A percentile compares a stretch with the other conserved stretches of the same genome.
phyloP scores from a whole-genome alignment of 2,113 vertebrate genomes.

The Anguilla japonica region DNA sequence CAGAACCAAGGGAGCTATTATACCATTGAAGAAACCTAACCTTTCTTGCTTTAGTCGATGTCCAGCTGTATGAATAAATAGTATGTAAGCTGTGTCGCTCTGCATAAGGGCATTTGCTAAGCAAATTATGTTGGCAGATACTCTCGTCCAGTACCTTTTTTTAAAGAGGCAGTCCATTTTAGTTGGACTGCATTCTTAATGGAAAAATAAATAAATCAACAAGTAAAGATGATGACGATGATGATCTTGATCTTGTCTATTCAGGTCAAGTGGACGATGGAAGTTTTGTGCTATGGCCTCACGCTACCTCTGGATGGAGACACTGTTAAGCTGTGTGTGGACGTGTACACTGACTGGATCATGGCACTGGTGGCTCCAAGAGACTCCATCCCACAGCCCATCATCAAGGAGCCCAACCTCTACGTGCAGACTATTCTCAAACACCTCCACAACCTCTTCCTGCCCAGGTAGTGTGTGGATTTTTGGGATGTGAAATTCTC shows the following conservation, averaged over 20 bases:
- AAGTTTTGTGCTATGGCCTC: slow-evolving; percentile 89
- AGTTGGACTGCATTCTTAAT: too few relatives aligned
- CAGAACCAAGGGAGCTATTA: neutral
- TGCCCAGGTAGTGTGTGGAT: slow-evolving; percentile 76
- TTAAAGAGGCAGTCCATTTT: too few relatives aligned
- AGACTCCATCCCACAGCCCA: slow-evolving; percentile 85
- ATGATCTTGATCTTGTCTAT: neutral
- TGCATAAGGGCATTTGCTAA: too few relatives aligned
- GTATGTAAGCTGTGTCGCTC: too few relatives aligned
- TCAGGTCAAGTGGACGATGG: slow-evolving; percentile 97
- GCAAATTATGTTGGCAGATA: too few relatives aligned
- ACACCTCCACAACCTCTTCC: slow-evolving; percentile 88
- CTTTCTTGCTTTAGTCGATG: neutral
- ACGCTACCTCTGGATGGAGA: slow-evolving; percentile 88
- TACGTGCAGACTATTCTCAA: slow-evolving; percentile 91
- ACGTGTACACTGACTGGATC: slow-evolving; percentile 93
- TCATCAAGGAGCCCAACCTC: slow-evolving; percentile 87
- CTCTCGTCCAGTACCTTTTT: too few relatives aligned
- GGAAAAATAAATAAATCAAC: too few relatives aligned
- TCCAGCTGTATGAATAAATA: neutral
- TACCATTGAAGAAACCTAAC: neutral
- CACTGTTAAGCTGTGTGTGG: slow-evolving; percentile 89
- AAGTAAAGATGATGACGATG: neutral
- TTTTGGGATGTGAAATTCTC: neutral
- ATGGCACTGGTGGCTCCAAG: slow-evolving; percentile 84